phyloP scores from a whole-genome alignment of 37 sponge, comb jelly and placozoan genomes.

The Cladorhizidae sp. region DNA sequence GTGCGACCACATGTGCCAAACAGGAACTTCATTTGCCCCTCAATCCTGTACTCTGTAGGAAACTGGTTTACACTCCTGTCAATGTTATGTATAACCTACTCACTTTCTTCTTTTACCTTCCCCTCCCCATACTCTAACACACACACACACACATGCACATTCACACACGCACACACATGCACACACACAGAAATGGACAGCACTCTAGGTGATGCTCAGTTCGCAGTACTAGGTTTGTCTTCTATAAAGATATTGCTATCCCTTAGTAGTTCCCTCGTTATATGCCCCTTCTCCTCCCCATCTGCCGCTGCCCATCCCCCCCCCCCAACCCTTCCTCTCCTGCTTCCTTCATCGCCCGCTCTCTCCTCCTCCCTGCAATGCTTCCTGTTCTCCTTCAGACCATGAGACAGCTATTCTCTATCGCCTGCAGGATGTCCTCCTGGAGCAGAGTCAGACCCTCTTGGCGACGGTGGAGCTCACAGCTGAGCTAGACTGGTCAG shows the following conservation, averaged over 20 bases:
- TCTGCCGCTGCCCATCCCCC: not conserved
- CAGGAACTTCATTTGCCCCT: too few relatives aligned
- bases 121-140: not conserved
- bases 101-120: not conserved
- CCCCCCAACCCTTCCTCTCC: not conserved
- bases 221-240: constrained; percentile 76
- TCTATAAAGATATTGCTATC: not conserved
- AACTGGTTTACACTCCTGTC: too few relatives aligned
- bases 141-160: not conserved
- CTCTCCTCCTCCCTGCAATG: constrained; percentile 1
- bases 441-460: constrained; percentile 69
- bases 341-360: not conserved
- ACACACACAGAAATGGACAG: constrained; percentile 76
- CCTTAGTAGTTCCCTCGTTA: not conserved
- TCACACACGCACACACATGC: not conserved
- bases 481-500: constrained; percentile 97
- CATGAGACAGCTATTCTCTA: constrained; percentile 93
- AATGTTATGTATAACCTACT: too few relatives aligned
- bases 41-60: too few relatives aligned
- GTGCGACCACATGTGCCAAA: too few relatives aligned
- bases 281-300: too few relatives aligned
- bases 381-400: constrained; percentile 46
- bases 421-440: constrained; percentile 86
- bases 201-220: constrained; percentile 91
- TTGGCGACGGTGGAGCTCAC: constrained; percentile 74